A percentile compares a stretch with the other conserved stretches of the same genome.
phyloP scores from a whole-genome alignment of 2,888 invertebrate genomes.

The Cryptocephalus primarius region DNA sequence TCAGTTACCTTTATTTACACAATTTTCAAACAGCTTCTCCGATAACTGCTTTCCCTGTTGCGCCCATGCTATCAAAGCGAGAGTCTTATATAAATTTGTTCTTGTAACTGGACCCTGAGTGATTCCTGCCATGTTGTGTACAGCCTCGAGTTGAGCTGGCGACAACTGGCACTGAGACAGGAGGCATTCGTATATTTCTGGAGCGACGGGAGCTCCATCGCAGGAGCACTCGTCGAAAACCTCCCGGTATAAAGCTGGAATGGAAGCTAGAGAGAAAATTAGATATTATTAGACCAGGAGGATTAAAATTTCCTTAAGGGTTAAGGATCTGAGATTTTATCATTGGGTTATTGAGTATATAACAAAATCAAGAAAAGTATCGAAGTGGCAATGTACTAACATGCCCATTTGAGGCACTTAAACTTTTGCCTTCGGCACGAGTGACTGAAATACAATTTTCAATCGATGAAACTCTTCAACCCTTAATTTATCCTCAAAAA shows the following conservation, averaged over 20 bases:
- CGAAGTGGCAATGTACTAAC: too few species aligned
- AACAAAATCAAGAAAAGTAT: too few species aligned
- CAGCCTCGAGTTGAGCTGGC: conserved; percentile 39
- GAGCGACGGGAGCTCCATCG: conserved; percentile 41
- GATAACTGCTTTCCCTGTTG: conserved; percentile 46
- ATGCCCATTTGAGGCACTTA: too few species aligned
- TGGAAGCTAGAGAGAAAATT: conserved; percentile 34
- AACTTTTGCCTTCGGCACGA: too few species aligned
- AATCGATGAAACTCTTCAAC: too few species aligned
- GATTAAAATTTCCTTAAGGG: too few species aligned
- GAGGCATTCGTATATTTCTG: conserved; percentile 43
- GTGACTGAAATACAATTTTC: too few species aligned
- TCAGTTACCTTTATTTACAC: conserved; percentile 34
- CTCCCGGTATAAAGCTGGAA: conserved; percentile 45
- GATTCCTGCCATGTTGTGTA: conserved; percentile 43
- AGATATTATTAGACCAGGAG: neutral
- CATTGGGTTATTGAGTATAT: neutral
- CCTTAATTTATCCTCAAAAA: too few species aligned
- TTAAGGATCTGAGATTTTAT: neutral
- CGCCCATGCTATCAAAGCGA: conserved; percentile 45
- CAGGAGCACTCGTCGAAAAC: conserved; percentile 44
- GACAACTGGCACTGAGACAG: conserved; percentile 42
- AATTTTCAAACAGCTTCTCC: conserved; percentile 44
- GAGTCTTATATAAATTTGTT: conserved; percentile 44
- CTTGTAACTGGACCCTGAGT: conserved; percentile 40